Conservation (phyloP, 2,113 vertebrate species). For the Rhipidura dahli region DNA sequence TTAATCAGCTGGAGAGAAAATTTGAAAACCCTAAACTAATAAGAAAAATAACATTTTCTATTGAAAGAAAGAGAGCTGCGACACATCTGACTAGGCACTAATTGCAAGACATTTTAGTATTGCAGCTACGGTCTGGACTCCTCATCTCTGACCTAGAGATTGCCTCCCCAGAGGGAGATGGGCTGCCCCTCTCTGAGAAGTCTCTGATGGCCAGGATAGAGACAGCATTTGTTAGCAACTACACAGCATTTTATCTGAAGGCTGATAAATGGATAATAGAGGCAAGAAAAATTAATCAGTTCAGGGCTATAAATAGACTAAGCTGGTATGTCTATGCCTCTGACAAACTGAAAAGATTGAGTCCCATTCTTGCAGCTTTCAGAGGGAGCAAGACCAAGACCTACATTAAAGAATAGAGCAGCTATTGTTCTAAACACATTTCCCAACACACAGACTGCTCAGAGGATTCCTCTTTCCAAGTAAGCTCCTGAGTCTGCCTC, state of each 20-base stretch:
- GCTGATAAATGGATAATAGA: conserved; percentile 35
- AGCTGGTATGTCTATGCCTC: not conserved
- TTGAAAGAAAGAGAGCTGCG: not conserved
- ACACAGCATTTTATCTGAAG: not conserved
- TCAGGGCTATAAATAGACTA: conserved; percentile 36
- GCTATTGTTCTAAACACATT: conserved; percentile 40
- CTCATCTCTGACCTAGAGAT: conserved; percentile 17
- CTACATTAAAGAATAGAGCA: conserved; percentile 20
- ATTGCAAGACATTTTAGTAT: not conserved
- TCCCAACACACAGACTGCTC: conserved; percentile 24
- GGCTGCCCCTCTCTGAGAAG: not conserved
- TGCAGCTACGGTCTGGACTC: not conserved
- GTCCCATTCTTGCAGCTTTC: conserved; percentile 6
- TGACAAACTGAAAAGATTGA: conserved; percentile 36
- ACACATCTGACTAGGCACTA: not conserved
- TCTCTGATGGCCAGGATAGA: not conserved
- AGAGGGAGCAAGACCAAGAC: not conserved
- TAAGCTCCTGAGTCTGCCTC: not conserved
- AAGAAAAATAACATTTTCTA: not conserved
- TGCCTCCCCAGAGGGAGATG: not conserved
- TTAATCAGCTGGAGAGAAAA: conserved; percentile 24
- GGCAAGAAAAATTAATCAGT: conserved; percentile 41
- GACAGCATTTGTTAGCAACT: not conserved
- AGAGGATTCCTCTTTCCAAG: not conserved
- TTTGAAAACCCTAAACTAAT: not conserved